Evolutionary conservation across 1,140 invertebrate species (phyloP).

Genomic region (Neoseiulus cucumeris): DNA sequence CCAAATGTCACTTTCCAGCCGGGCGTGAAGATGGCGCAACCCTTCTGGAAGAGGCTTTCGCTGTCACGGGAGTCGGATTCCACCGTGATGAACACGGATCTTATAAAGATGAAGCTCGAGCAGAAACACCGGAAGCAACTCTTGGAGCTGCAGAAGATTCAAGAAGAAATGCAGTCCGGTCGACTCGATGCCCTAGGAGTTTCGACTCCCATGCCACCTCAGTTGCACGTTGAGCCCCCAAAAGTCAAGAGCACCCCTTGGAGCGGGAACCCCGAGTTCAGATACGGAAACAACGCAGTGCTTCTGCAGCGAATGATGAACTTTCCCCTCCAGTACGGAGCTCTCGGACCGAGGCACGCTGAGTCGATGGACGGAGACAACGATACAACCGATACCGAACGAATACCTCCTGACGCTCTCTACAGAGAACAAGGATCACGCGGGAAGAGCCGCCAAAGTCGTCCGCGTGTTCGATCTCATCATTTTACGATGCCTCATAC

Average conservation of each 20-base stretch:
- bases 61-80: conserved; percentile 41
- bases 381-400: not conserved
- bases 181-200: not conserved
- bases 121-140: conserved; percentile 72
- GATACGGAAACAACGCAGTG: not conserved
- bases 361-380: conserved; percentile 10
- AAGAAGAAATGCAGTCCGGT: conserved; percentile 39
- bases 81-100: conserved; percentile 49
- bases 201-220: not conserved
- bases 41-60: conserved; percentile 56
- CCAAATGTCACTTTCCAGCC: conserved; percentile 27
- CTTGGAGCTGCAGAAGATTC: conserved; percentile 50
- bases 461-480: not conserved
- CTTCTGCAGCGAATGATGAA: not conserved
- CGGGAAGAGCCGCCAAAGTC: not conserved
- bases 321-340: not conserved
- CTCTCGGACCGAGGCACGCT: not conserved
- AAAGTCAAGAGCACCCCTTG: not conserved
- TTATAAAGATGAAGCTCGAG: conserved; percentile 63
- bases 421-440: not conserved
- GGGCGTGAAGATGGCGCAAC: conserved; percentile 31
- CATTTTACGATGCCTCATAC: not conserved
- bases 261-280: not conserved
- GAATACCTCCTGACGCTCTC: conserved; percentile 6
- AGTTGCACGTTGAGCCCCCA: not conserved